These are phyloP conservation scores for Hepsetus odoe DNA, from an alignment of 2,113 vertebrate species.

Conservation along the genomic window DNA sequence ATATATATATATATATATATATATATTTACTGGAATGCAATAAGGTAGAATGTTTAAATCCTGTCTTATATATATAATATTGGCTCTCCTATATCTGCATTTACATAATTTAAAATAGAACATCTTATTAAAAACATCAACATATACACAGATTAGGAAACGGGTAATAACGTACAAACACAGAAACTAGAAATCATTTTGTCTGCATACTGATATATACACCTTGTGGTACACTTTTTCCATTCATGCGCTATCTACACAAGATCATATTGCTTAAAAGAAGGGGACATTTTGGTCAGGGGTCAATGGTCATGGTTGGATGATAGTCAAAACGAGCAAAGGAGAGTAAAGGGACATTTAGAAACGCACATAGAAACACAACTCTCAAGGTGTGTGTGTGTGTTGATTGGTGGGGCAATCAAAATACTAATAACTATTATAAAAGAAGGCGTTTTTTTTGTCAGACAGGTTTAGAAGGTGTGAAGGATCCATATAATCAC, in stretches of 20 bases:
- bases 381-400: slow-evolving; percentile 27
- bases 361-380: slow-evolving; percentile 49
- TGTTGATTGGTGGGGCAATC: slow-evolving; percentile 29
- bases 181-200: slow-evolving; percentile 93
- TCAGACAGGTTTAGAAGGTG: slow-evolving; percentile 69
- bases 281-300: slow-evolving; percentile 86
- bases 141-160: slow-evolving; percentile 99
- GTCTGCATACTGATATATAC: slow-evolving; percentile 97
- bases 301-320: slow-evolving; percentile 62
- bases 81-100: slow-evolving; percentile 99
- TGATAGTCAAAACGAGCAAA: slow-evolving; percentile 31
- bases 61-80: slow-evolving; percentile 89
- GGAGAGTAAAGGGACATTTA: slow-evolving; percentile 48
- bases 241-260: slow-evolving; percentile 99
- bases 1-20: slow-evolving; percentile 68
- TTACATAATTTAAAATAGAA: slow-evolving; percentile 99
- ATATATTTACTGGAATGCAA: slow-evolving; percentile 97
- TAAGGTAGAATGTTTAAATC: slow-evolving; percentile 90
- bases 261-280: slow-evolving; percentile 99
- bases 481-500: slow-evolving; percentile 90
- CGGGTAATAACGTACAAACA: slow-evolving; percentile 98
- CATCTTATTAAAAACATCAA: slow-evolving; percentile 99
- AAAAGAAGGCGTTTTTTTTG: slow-evolving; percentile 62
- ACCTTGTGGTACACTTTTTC: slow-evolving; percentile 95
- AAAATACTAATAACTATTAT: slow-evolving; percentile 53